Evolutionary conservation across 2,113 vertebrate genomes (phyloP).

Genomic region (Ochotona curzoniae): DNA sequence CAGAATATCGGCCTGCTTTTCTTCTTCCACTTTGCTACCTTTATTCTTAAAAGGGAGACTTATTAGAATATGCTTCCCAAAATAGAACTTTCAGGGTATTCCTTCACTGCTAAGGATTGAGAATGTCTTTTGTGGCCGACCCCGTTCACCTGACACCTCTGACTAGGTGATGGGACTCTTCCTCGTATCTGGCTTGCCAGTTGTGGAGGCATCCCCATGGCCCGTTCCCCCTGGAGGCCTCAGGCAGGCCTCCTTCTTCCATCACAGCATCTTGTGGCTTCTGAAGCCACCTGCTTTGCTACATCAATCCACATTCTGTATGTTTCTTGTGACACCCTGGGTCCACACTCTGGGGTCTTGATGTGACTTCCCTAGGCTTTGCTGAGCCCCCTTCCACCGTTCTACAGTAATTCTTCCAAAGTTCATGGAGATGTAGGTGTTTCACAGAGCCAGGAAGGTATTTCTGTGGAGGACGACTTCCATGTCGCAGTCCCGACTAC

Average conservation of each 20-base stretch:
- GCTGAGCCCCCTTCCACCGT: background rate
- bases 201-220: background rate
- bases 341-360: accelerated
- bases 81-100: background rate
- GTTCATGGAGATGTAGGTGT: too few relatives aligned
- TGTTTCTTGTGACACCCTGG: background rate
- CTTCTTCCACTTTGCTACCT: too few relatives aligned
- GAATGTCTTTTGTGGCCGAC: background rate
- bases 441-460: too few relatives aligned
- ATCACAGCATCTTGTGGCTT: background rate
- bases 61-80: background rate
- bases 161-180: background rate
- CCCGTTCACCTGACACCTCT: background rate
- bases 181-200: background rate
- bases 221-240: background rate
- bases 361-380: background rate
- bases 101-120: background rate
- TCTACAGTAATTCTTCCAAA: too few relatives aligned
- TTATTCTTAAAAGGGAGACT: background rate
- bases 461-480: too few relatives aligned
- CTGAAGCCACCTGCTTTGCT: background rate
- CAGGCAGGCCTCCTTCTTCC: background rate
- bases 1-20: background rate
- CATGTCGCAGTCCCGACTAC: too few relatives aligned
- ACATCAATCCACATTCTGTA: background rate